Conservation (phyloP, 2,888 invertebrate genomes). For the Morpho achilles region DNA sequence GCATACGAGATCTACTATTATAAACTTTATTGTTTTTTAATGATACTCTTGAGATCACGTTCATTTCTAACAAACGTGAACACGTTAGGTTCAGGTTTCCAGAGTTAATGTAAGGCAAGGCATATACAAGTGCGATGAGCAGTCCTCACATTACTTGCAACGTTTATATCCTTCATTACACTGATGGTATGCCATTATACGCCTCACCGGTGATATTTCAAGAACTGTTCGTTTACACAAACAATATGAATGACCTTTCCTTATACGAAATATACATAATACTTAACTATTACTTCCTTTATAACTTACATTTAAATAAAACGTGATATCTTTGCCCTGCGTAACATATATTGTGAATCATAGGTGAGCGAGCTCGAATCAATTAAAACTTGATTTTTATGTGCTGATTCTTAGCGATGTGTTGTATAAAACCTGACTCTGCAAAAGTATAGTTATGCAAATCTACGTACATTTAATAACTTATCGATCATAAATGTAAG, state of each 20-base stretch:
- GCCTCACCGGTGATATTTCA: slow-evolving; percentile 3
- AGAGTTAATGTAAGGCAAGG: slow-evolving; percentile 8
- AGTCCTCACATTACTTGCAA: slow-evolving; percentile 17
- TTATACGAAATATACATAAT: no score
- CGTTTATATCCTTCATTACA: slow-evolving; percentile 11
- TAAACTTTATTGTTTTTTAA: slow-evolving; percentile 21
- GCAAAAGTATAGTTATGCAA: no score
- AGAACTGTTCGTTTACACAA: slow-evolving; percentile 3
- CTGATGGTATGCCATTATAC: slow-evolving; percentile 13
- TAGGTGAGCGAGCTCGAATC: no score
- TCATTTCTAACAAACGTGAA: slow-evolving; percentile 20
- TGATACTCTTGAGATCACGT: slow-evolving; percentile 18
- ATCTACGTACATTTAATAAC: no score
- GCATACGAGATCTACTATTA: slow-evolving; percentile 16
- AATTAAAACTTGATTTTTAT: no score
- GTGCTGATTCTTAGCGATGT: no score
- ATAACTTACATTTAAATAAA: no score
- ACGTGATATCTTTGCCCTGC: no score
- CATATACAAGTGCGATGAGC: slow-evolving; percentile 13
- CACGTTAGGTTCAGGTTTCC: slow-evolving; percentile 21
- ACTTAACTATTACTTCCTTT: no score
- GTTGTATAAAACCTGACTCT: no score
- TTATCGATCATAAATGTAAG: no score
- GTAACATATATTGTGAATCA: neutral
- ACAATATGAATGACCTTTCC: neutral